Evolutionary conservation across 2,797 vertebrate genomes (phyloP), one percentile per base, ranked within the genome.

Genomic region (Cryptoblepharus egeriae): DNA sequence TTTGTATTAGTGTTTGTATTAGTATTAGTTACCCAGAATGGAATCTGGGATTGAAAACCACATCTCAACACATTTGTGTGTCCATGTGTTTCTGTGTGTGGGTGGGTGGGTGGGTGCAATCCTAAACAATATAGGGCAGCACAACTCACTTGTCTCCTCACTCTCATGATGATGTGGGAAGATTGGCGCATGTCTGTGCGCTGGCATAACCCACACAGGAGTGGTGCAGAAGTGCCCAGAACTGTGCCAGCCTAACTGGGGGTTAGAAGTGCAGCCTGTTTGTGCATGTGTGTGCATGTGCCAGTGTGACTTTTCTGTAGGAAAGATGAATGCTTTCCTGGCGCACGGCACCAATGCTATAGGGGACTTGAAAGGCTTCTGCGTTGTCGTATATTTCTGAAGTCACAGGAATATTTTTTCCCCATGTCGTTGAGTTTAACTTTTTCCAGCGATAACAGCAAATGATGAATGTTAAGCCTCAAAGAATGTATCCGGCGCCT

Each of bases 391-490:
- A 82, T 77, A 52, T 82, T 67, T 77, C 42, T 22, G 42, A 82
- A 77, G 57, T 37, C 35, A 65, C 65, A 69, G 74, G 67, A 70
- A 82, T 82, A 82, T 82, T 82, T 77, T 70, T 65, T 82, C 73
- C 55, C 39, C 16, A 57, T 63, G 65, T 77, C 81, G 37, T 55
- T 52, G 30, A 63, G 65, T 70, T 77, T 76, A 63, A 72, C 57
- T 75, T 82, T 69, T 1, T n/a, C n/a, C 18, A 16, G 74, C 20
- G 30, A 82, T 69, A 69, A 75, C 74, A 16, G 81, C 70, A 69
- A 61, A 82, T 77, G 75, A 82, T 77, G 65, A 77, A 82, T 82
- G 74, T n/a, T 77, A 76, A 82, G 58, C 81, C 75, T 70, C 58
- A 77, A 70, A 82, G 81, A 70, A 70, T 63, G 57, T 37, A 77